A percentile compares a stretch with the other conserved stretches of the same genome.
These are phyloP conservation scores for Stictonetta naevosa DNA, from an alignment of 2,113 vertebrate genomes.

Conservation along the genomic window DNA sequence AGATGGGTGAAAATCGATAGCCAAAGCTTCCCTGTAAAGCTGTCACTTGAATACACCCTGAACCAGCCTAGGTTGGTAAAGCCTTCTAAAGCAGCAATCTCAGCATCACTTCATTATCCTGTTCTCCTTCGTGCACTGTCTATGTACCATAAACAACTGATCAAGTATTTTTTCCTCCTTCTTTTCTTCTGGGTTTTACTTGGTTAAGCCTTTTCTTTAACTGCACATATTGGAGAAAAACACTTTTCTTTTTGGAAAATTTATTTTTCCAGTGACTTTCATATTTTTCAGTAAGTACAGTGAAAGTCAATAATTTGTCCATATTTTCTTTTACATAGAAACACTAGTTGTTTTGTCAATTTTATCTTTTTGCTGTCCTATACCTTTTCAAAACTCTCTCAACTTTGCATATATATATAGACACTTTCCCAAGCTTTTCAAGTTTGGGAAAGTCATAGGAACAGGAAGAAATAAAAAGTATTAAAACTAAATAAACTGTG, in stretches of 20 bases:
- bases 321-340: neutral
- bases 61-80: neutral
- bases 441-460: neutral
- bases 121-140: neutral
- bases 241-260: neutral
- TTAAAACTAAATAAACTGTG: neutral
- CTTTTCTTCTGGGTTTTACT: neutral
- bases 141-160: neutral
- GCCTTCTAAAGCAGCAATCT: neutral
- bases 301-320: neutral
- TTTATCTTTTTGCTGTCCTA: neutral
- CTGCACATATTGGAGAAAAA: neutral
- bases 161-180: neutral
- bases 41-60: neutral
- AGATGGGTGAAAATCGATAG: neutral
- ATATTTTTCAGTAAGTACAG: neutral
- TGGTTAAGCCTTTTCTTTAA: neutral
- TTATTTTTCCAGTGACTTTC: neutral
- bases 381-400: neutral
- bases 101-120: neutral
- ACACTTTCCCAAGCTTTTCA: neutral
- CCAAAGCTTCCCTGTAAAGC: neutral
- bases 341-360: neutral
- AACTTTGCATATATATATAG: neutral
- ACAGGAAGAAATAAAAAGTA: neutral